Base-by-base conservation (phyloP, 1,140 invertebrate species). In the Adoxophyes honmai region DNA sequence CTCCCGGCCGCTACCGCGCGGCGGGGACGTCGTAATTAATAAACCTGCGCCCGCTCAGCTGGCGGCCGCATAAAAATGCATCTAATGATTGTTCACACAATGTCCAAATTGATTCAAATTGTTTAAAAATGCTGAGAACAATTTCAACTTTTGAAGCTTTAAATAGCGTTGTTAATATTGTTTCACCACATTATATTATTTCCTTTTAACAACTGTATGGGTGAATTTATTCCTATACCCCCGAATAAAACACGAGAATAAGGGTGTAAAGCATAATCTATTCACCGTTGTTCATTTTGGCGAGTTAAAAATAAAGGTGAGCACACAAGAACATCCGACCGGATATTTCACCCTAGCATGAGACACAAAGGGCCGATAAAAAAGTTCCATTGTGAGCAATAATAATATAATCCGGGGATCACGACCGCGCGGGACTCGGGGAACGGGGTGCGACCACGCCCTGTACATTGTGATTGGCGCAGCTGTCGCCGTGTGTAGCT, bases 311-410 rank as follows among this genome's bases (percentile, higher is more conserved):
- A 83, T 83, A 86, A 86, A 80, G 75, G 78, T 74, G 79, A 86
- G 73, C 71, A 66, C 68, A 70, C 73, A 76, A 75, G 66, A 70
- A 85, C 78, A 86, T 88, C 84, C 84, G 84, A 81, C 82, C 82
- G 84, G 82, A 87, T 86, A 87, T 86, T 86, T 86, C 81, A 86
- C 82, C 85, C 85, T 65, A 80, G 73, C 77, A 70, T 75, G 74
- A 75, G 74, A 76, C 60, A 73, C 82, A 86, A 86, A 75, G 75
- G 70, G 52, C 69, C 71, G 62, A 75, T 83, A 87, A 86, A 86
- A 87, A 88, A 84, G 79, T 73, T 69, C 80, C 73, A 85, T 88
- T 88, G 81, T 84, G 75, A 66, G 68, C 76, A 75, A 82, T 86
- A 75, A 82, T 86, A 81, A 84, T 79, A 81, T 86, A 86, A 86